These are phyloP conservation scores for Tenthredo livida DNA, from an alignment of 2,888 invertebrate genomes.

Conservation along the genomic window DNA sequence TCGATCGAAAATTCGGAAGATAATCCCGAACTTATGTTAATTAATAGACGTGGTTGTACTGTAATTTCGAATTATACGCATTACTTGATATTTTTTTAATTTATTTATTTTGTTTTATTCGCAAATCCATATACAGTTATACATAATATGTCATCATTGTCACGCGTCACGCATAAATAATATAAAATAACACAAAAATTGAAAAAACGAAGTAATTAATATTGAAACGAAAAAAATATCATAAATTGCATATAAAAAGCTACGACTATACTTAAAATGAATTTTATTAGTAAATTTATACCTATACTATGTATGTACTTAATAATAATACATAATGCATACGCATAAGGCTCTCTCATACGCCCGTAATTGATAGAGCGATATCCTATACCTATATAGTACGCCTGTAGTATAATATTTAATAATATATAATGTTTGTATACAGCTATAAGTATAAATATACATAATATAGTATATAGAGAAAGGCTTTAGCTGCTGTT, in stretches of 20 bases:
- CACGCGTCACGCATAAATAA: constrained; percentile 69
- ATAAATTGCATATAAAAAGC: constrained; percentile 56
- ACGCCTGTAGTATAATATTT: too few relatives aligned
- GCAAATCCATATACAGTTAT: constrained; percentile 15
- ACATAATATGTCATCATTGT: constrained; percentile 38
- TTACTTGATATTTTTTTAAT: neutral
- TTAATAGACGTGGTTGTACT: too few relatives aligned
- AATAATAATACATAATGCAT: constrained; percentile 33
- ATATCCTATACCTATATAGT: too few relatives aligned
- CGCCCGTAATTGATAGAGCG: neutral
- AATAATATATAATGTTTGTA: too few relatives aligned
- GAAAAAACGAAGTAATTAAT: neutral
- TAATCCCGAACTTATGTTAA: too few relatives aligned
- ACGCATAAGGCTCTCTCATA: neutral
- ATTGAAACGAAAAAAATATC: neutral
- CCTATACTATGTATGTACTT: constrained; percentile 50
- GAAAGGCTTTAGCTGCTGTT: constrained; percentile 23
- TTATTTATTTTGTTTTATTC: neutral
- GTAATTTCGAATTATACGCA: neutral
- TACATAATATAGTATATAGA: constrained; percentile 5
- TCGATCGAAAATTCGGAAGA: too few relatives aligned
- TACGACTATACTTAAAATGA: constrained; percentile 55
- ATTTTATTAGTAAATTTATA: constrained; percentile 55
- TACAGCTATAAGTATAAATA: too few relatives aligned
- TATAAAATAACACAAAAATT: neutral